A percentile compares a stretch with the other conserved stretches of the same genome.
These are phyloP conservation scores for Flexamia atlantica DNA, from an alignment of 2,888 invertebrate genomes.

Conservation along the genomic window DNA sequence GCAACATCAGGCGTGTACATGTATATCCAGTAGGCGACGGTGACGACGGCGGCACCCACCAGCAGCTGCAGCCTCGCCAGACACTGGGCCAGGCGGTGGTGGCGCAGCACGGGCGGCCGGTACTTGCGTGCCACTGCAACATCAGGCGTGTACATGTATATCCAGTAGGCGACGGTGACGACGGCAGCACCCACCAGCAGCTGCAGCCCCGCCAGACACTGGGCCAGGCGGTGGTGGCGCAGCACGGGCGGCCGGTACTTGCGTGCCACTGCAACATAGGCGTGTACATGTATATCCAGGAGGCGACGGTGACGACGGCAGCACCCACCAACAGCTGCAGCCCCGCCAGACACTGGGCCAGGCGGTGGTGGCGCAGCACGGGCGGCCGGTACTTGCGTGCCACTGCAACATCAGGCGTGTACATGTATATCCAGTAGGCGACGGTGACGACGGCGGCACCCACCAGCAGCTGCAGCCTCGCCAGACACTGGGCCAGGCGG, in stretches of 20 bases:
- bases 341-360: slow-evolving; percentile 76
- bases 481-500: slow-evolving; percentile 76
- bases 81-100: slow-evolving; percentile 76
- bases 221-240: slow-evolving; percentile 76
- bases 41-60: slow-evolving; percentile 77
- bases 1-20: slow-evolving; percentile 74
- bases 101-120: slow-evolving; percentile 76
- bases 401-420: slow-evolving; percentile 76
- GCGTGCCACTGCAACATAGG: slow-evolving; percentile 75
- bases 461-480: slow-evolving; percentile 76
- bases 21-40: slow-evolving; percentile 77
- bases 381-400: slow-evolving; percentile 76
- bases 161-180: too few relatives aligned
- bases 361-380: slow-evolving; percentile 75
- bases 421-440: slow-evolving; percentile 75
- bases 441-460: slow-evolving; percentile 78
- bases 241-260: slow-evolving; percentile 77
- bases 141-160: neutral
- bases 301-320: slow-evolving; percentile 77
- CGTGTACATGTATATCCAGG: slow-evolving; percentile 75
- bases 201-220: slow-evolving; percentile 76
- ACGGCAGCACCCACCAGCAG: slow-evolving; percentile 71
- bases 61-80: slow-evolving; percentile 77
- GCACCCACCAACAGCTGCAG: slow-evolving; percentile 78
- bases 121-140: slow-evolving; percentile 77